phyloP scores from a whole-genome alignment of 1,140 invertebrate genomes.

The Asobara japonica region DNA sequence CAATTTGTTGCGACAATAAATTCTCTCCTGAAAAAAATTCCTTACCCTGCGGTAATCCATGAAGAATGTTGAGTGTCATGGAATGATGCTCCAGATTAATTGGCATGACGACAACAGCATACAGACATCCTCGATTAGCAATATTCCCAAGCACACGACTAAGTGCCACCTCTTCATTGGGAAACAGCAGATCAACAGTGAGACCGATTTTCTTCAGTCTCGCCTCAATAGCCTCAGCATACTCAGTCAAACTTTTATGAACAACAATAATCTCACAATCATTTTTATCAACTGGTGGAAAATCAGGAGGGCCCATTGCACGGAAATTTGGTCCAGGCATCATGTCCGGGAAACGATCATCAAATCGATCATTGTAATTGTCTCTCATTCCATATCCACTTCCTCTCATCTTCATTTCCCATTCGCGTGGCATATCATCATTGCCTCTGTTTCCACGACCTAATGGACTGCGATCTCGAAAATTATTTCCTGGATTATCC shows the following conservation, averaged over 20 bases:
- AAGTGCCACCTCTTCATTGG: slow-evolving; percentile 87
- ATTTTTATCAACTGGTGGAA: slow-evolving; percentile 71
- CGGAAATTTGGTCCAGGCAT: slow-evolving; percentile 16
- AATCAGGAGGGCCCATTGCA: slow-evolving; percentile 41
- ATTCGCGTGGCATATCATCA: slow-evolving; percentile 31
- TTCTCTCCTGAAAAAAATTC: slow-evolving; percentile 1
- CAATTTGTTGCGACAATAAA: neutral
- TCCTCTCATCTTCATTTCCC: neutral
- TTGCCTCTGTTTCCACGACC: slow-evolving; percentile 47
- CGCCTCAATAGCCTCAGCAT: slow-evolving; percentile 88
- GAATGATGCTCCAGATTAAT: slow-evolving; percentile 87
- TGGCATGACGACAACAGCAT: slow-evolving; percentile 87
- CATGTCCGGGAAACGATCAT: slow-evolving; percentile 41
- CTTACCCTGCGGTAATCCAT: slow-evolving; percentile 88
- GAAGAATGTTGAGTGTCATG: slow-evolving; percentile 89
- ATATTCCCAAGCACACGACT: slow-evolving; percentile 89
- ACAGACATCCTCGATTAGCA: slow-evolving; percentile 83
- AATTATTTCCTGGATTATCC: slow-evolving; percentile 47
- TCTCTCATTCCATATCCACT: slow-evolving; percentile 31
- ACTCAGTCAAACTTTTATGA: slow-evolving; percentile 81
- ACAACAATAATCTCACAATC: slow-evolving; percentile 91
- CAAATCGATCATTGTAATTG: slow-evolving; percentile 48
- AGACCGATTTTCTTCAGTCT: slow-evolving; percentile 83
- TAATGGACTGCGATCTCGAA: slow-evolving; percentile 60
- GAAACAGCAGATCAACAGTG: slow-evolving; percentile 87